phyloP scores from a whole-genome alignment of 2,888 invertebrate species.

The Xiphydria camelus region DNA sequence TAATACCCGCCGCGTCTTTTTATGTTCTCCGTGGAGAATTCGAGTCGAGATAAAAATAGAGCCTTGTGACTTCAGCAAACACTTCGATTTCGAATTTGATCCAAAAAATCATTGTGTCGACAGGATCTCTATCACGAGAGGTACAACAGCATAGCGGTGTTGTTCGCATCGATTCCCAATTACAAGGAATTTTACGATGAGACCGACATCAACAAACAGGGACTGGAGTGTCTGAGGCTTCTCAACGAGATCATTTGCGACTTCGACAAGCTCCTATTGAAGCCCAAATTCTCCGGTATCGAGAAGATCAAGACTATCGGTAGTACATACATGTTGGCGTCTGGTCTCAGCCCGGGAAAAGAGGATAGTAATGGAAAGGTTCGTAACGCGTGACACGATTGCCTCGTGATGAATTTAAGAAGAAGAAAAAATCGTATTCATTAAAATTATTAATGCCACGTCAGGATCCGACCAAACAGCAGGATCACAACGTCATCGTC shows the following conservation, averaged over 20 bases:
- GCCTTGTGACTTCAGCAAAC: too few species aligned
- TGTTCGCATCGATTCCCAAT: conserved; percentile 98
- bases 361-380: conserved; percentile 73
- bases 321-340: conserved; percentile 97
- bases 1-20: too few species aligned
- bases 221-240: conserved; percentile 88
- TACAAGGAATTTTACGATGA: conserved; percentile 97
- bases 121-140: conserved; percentile 93
- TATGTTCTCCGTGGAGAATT: too few species aligned
- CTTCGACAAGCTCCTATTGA: conserved; percentile 92
- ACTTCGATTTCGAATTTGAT: not conserved
- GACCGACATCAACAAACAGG: conserved; percentile 95
- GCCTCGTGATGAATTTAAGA: not conserved
- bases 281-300: conserved; percentile 93
- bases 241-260: conserved; percentile 98
- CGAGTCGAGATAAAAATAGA: too few species aligned
- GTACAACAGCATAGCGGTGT: conserved; percentile 91
- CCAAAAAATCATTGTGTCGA: conserved; percentile 37
- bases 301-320: conserved; percentile 99
- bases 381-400: conserved; percentile 47
- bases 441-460: conserved; percentile 3
- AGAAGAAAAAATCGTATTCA: not conserved
- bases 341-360: conserved; percentile 86
- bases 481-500: conserved; percentile 84
- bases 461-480: conserved; percentile 75